phyloP scores from a whole-genome alignment of 2,113 vertebrate species.

The Micromys minutus region DNA sequence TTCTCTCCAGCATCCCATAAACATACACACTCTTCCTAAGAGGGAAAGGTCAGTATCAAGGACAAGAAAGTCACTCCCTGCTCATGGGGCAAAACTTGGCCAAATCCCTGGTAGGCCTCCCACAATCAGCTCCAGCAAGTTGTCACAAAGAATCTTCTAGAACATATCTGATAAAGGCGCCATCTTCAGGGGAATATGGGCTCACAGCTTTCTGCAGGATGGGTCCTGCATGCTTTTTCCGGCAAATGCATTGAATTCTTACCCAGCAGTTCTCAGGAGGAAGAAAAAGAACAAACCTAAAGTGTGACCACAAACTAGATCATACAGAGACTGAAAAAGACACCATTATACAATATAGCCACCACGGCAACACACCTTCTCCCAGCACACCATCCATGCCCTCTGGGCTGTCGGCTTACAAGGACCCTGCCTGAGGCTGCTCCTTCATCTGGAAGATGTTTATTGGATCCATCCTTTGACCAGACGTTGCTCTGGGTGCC shows the following conservation, averaged over 20 bases:
- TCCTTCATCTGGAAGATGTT: neutral
- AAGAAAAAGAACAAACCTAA: neutral
- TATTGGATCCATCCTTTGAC: neutral
- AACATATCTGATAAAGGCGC: neutral
- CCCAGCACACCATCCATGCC: neutral
- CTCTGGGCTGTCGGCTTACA: no score
- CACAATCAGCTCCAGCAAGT: neutral
- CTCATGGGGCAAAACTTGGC: neutral
- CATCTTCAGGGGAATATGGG: neutral
- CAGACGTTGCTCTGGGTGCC: neutral
- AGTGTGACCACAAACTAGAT: neutral
- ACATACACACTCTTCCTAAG: neutral
- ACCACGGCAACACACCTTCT: neutral
- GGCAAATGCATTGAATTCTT: neutral
- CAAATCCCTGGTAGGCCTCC: neutral
- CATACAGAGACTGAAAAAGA: neutral
- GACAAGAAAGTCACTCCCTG: neutral
- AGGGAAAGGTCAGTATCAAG: neutral
- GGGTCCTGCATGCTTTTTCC: neutral
- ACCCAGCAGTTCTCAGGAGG: neutral
- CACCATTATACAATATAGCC: rapidly evolving
- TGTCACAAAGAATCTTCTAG: neutral
- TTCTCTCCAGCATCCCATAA: conserved; percentile 3
- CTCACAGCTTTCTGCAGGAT: neutral
- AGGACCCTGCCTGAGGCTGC: neutral